phyloP scores from a whole-genome alignment of 2,888 invertebrate species.

The Lepidocyrtinus sp. region DNA sequence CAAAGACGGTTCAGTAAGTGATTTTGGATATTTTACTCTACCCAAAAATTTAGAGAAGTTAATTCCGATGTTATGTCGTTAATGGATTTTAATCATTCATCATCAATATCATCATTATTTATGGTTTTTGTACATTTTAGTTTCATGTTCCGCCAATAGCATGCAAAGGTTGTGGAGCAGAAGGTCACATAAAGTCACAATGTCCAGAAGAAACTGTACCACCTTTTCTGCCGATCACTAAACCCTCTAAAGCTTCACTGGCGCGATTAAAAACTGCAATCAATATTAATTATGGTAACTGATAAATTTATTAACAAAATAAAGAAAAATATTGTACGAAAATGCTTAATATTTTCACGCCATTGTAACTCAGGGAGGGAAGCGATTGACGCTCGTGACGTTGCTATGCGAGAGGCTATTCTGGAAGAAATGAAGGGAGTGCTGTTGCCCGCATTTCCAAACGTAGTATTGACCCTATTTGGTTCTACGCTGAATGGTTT shows the following conservation, averaged over 20 bases:
- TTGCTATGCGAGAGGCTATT: slow-evolving; percentile 70
- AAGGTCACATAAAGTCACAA: slow-evolving; percentile 74
- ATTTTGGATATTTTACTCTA: too few relatives aligned
- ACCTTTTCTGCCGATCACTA: slow-evolving; percentile 72
- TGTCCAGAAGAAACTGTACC: slow-evolving; percentile 75
- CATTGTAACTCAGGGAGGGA: slow-evolving; percentile 59
- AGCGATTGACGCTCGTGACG: slow-evolving; percentile 68
- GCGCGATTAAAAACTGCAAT: slow-evolving; percentile 71
- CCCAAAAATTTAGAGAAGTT: too few relatives aligned
- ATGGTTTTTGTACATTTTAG: too few relatives aligned
- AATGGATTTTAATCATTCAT: too few relatives aligned
- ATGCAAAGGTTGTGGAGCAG: slow-evolving; percentile 74
- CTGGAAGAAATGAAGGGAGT: slow-evolving; percentile 72
- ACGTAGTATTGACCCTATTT: slow-evolving; percentile 75
- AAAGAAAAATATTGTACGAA: too few relatives aligned
- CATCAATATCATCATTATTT: too few relatives aligned
- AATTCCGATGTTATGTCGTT: too few relatives aligned
- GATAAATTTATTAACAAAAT: too few relatives aligned
- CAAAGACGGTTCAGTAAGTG: slow-evolving; percentile 71
- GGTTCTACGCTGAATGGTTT: slow-evolving; percentile 78
- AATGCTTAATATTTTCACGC: too few relatives aligned
- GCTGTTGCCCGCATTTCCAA: slow-evolving; percentile 71
- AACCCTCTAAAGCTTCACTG: slow-evolving; percentile 71
- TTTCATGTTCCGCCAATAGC: slow-evolving; percentile 71
- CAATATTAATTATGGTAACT: slow-evolving; percentile 71